phyloP scores from a whole-genome alignment of 2,113 vertebrate genomes.

The Miniopterus natalensis region DNA sequence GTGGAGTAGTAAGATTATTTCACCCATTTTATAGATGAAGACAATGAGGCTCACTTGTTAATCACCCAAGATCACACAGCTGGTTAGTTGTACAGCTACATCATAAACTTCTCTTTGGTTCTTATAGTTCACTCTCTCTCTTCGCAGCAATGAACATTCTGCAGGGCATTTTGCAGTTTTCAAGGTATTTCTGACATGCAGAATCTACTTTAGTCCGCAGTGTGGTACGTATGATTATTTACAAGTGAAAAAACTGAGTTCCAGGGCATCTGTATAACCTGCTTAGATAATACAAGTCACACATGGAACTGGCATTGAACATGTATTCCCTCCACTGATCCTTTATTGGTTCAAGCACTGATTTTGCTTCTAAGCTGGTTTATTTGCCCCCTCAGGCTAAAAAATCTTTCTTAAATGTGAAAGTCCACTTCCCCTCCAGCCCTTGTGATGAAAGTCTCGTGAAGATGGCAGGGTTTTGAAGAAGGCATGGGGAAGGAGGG shows the following conservation, averaged over 20 bases:
- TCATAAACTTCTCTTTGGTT: neutral
- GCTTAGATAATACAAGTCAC: neutral
- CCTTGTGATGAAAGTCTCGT: neutral
- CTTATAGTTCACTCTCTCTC: neutral
- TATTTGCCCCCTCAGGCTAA: neutral
- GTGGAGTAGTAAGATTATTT: neutral
- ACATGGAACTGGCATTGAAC: neutral
- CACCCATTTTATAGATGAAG: neutral
- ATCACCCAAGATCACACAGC: neutral
- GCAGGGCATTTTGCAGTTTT: neutral
- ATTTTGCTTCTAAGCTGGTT: neutral
- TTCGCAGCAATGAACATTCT: neutral
- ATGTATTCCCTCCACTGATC: neutral
- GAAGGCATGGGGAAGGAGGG: fast-evolving
- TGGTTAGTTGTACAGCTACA: neutral
- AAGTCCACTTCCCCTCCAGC: neutral
- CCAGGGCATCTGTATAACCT: neutral
- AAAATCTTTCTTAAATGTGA: neutral
- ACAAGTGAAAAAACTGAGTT: neutral
- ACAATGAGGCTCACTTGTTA: neutral
- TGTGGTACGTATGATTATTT: neutral
- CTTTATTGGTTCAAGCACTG: neutral
- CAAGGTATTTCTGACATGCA: neutral
- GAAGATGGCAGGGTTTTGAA: neutral
- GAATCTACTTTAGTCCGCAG: neutral